phyloP scores from a whole-genome alignment of 2,113 vertebrate species.

The Ictidomys tridecemlineatus region DNA sequence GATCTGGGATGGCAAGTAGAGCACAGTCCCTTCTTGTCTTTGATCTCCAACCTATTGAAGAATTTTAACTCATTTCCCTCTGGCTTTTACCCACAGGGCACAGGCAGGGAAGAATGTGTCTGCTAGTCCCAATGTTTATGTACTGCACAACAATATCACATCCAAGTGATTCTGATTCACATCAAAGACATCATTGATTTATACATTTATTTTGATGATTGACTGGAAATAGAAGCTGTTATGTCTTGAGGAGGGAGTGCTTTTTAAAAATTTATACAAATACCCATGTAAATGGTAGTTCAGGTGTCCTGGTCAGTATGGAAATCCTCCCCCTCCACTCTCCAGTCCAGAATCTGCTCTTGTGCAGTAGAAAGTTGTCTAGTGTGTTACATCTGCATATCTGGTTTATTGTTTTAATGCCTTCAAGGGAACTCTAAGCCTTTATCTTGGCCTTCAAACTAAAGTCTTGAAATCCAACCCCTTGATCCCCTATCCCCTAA shows the following conservation, averaged over 20 bases:
- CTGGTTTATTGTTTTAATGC: neutral
- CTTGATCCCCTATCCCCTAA: neutral
- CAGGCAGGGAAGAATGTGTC: neutral
- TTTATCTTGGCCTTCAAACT: neutral
- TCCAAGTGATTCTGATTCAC: neutral
- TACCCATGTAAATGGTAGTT: neutral
- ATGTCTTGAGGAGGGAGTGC: neutral
- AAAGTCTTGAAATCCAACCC: constrained; percentile 13
- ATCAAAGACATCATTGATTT: neutral
- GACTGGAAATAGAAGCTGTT: neutral
- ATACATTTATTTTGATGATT: neutral
- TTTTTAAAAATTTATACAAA: neutral
- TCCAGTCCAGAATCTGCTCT: neutral
- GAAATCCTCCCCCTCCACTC: neutral
- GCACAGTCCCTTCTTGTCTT: neutral
- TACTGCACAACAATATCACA: too few relatives aligned
- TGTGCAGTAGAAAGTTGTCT: neutral
- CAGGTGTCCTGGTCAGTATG: neutral
- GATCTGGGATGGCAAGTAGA: neutral
- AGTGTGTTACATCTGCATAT: neutral
- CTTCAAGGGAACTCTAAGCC: neutral
- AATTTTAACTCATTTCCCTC: neutral
- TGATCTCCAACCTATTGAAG: neutral
- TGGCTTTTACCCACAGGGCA: neutral
- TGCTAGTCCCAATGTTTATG: neutral